Percentiles rank a stretch among this genome's conserved stretches.
Conservation (phyloP, 2,888 invertebrate genomes). For the Xestia ashworthii region DNA sequence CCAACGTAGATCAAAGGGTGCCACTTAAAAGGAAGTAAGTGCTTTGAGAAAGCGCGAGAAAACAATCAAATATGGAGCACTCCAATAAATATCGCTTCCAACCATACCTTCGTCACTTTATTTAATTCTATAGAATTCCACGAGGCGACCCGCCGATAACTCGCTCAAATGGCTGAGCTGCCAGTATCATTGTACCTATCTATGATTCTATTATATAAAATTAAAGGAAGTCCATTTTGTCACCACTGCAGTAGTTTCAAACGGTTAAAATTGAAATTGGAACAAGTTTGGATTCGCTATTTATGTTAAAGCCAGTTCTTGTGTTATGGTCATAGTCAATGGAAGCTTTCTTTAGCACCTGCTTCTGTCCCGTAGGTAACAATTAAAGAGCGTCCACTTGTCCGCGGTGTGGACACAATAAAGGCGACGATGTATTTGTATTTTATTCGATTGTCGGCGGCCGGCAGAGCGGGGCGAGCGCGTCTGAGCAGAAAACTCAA, state of each 20-base stretch:
- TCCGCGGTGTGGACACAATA: conserved; percentile 45
- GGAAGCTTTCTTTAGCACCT: not conserved
- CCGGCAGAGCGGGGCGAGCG: conserved; percentile 71
- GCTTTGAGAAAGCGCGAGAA: conserved; percentile 18
- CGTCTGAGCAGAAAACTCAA: conserved; percentile 87
- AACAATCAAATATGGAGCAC: conserved; percentile 50
- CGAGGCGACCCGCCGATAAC: conserved; percentile 72
- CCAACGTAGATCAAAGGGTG: conserved; percentile 19
- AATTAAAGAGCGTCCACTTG: conserved; percentile 50
- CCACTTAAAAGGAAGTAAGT: conserved; percentile 15
- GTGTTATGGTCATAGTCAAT: conserved; percentile 13
- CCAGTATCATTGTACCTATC: conserved; percentile 74
- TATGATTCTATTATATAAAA: conserved; percentile 67
- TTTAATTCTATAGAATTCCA: conserved; percentile 79
- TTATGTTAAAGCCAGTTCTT: conserved; percentile 10
- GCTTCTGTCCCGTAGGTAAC: conserved; percentile 6
- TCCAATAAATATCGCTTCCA: conserved; percentile 71
- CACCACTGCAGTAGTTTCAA: conserved; percentile 61
- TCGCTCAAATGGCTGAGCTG: conserved; percentile 80
- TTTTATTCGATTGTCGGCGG: conserved; percentile 75
- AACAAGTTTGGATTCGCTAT: conserved; percentile 16
- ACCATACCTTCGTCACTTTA: conserved; percentile 71
- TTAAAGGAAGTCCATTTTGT: conserved; percentile 82
- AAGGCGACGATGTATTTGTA: conserved; percentile 60
- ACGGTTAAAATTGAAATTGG: conserved; percentile 29